Evolutionary conservation across 2,888 invertebrate species (phyloP), one percentile per base, ranked within the genome.

Genomic region (Cephus rjabovi): DNA sequence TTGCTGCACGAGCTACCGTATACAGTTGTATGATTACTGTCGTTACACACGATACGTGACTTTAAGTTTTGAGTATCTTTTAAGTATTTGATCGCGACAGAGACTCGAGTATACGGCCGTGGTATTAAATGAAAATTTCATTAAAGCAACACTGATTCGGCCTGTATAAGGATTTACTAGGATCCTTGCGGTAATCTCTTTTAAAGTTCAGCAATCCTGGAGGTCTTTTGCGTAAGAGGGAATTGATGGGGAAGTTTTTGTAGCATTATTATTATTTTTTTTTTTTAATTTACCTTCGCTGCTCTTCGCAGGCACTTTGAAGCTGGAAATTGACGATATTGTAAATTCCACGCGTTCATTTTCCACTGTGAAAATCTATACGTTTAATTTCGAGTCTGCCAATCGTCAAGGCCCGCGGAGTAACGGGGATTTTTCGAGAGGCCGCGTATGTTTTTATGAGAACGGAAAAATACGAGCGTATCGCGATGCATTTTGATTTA

Each of bases 401-500:
- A 56, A 56, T 56, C 23, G 15, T 56, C 56, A 56, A 23, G 56
- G 9, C 9, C 23, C 15, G 1, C 23, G 23, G 56, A 56, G 23
- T 23, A 56, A 56, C 56, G 56, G 23, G 56, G 23, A 56, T 23
- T 56, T 56, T 56, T 56, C 56, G 56, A 23, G 56, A 56, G 56
- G 2, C 23, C 9, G 56, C 56, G 23, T 23, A 56, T 56, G 56
- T 56, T 56, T 56, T 56, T 56, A 56, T 56, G 56, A 56, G 23
- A 23, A 56, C 9, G 23, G 4, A 56, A 40, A 56, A 56, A 23
- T 23, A 56, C 23, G 9, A 6, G 15, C 15, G 71, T 71, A 31
- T 34, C 33, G 71, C 33, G 23, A 71, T 34, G 71, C 34, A 11
- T 71, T 71, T 74, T 35, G 37, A 74, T 74, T 74, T 74, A 74